Evolutionary conservation across 2,888 invertebrate genomes (phyloP), one percentile per base, ranked within the genome.

Genomic region (Pammene fasciana): DNA sequence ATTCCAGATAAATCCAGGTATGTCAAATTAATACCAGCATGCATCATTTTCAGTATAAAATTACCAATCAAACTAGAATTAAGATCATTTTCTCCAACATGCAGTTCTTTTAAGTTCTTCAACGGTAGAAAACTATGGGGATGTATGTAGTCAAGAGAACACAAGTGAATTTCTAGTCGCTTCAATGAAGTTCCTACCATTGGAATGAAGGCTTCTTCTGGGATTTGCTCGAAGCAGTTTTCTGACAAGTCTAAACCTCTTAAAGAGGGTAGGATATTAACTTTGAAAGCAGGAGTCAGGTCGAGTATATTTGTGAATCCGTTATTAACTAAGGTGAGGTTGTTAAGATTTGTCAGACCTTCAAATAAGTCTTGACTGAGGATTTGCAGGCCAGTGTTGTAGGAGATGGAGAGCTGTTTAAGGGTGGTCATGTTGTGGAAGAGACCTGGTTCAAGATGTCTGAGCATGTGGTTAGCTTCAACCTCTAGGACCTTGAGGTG

Each of bases 391-490:
- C 87, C 83, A 1, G 88, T 87, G 75, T 94, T 94, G 75, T 92
- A 94, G 0, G 94, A 94, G 75, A 94, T 93, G 0, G 94, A 94
- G 10, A 94, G 78, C 61, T 93, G 93, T 54, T 86, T 82, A 36
- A 94, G 77, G 16, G 86, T 86, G 0, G 82, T 85, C 74, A 94
- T 81, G 71, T 93, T 91, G 16, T 80, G 77, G 75, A 94, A 94
- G 0, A 86, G 76, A 8, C 93, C 93, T 0, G 92, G 87, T 74
- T 93, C 86, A 34, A 95, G 86, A 62, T 83, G 80, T 13, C 75
- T 84, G n/a, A 94, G 81, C 62, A 90, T 84, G 72, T 90, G 89
- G 74, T 94, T 94, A 0, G 93, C 93, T 79, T 94, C 94, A 68
- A 94, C 89, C 73, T 92, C 88, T 11, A 94, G 77, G 5, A 82